Evolutionary conservation across 2,888 invertebrate genomes (phyloP), one percentile per base, ranked within the genome.

Genomic region (Gymnosoma rotundatum): DNA sequence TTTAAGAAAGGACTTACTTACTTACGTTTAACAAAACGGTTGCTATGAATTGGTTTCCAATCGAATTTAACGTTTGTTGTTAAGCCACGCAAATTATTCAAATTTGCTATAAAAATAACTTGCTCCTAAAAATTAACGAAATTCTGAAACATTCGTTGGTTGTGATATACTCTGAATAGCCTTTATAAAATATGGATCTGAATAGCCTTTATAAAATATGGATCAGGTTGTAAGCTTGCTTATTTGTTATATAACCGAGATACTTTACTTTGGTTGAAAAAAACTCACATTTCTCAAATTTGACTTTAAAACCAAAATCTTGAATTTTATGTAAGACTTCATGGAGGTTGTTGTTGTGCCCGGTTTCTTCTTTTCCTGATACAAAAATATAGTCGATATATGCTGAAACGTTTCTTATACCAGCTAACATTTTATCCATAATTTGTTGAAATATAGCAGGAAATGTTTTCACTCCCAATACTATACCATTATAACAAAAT

Each of bases 101-200:
- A 86, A 86, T 85, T 83, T 83, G 8, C 82, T 75, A 45, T 88
- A 87, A 58, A 81, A 86, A 58, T 82, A 83, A 1, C 86, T 67
- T n/a, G 78, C 80, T 9, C 83, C 86, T 0, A 88, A 72, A 82
- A 86, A 87, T 42, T 86, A 86, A 16, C 86, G 64, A 3, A 88
- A 74, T 52, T 83, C 75, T 16, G 83, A 21, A 5, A 86, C 45
- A 38, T 86, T 83, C 8, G 56, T 73, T 79, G 86, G 87, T 63
- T 25, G 8, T 9, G 63, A 21, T 21, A 63, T 63, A 14, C 16
- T 14, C 18, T 12, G 2, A 48, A 63, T 63, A 2, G 63, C 63
- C 2, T 18, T 7, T 16, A 63, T 48, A 45, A 45, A 48, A n/a
- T 63, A 16, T 0, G 63, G 21, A 42, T 48, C 12, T n/a, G n/a